Evolutionary conservation across 2,797 vertebrate genomes (phyloP), one percentile per base, ranked within the genome.

Genomic region (Choloepus didactylus): DNA sequence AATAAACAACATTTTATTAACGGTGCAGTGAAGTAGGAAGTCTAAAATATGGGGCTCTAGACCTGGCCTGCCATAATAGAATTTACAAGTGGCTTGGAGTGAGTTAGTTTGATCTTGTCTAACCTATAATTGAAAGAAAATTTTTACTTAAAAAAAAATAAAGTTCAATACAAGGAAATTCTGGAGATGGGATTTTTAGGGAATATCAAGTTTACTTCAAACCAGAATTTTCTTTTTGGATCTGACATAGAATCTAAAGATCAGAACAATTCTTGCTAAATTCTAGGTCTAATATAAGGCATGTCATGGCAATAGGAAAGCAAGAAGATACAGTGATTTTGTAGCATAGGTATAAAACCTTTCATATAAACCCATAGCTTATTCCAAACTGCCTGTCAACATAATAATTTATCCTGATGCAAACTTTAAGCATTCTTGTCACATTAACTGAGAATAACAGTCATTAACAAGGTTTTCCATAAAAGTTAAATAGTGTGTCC

Each of bases 261-360:
- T n/a, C 14, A 72, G 46, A 31, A 6, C 1, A 1, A 66, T 38
- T 56, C 21, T 92, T 67, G 62, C 2, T 67, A 35, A 54, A 31
- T 84, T 46, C 49, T 80, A 49, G 76, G 29, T 94, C 19, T 44
- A 14, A 59, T 23, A 46, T 29, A 69, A 91, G 60, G 27, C 27
- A 93, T 51, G 0, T 35, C 66, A 84, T 31, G 80, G 31, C 21
- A 83, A 87, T 12, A 86, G 51, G 81, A 56, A 56, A 93, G 94
- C 89, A 89, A 15, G 87, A 44, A 31, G 62, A 70, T 96, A 93
- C 6, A 93, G 89, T 96, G 84, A 62, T 80, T 97, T 96, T 95
- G 21, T 82, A 76, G 96, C 83, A 70, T 29, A 86, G 44, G 87
- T 66, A 75, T 72, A 93, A 97, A 79, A 90, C 31, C 23, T 96